Base-by-base conservation (phyloP, 1,140 invertebrate species). In the Leptinotarsa undecemlineata region DNA sequence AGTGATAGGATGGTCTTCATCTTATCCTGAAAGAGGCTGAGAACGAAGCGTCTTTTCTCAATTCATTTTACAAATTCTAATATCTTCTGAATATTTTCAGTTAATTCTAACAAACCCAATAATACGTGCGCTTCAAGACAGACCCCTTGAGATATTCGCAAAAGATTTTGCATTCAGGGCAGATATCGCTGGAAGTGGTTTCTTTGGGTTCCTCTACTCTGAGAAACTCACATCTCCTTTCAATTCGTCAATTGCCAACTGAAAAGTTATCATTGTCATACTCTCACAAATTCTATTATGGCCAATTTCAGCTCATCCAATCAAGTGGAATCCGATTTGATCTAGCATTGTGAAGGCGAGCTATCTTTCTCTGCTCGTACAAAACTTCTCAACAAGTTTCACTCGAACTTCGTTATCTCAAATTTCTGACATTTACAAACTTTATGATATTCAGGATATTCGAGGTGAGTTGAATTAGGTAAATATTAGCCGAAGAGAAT, bases 401-500 rank as follows among this genome's bases (percentile, higher is more conserved):
- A 33, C 33, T 33, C 2, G 11, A 70, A 70, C 21, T 70, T 19
- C 23, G 68, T 70, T 70, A 57, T 60, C 68, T 70, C 19, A 21
- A 17, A 60, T 23, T 70, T 70, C 68, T 70, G 20, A 33, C 68
- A 70, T 70, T 57, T 60, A 57, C 19, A 20, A 70, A 70, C 68
- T 70, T 70, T 21, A 60, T 23, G 23, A 70, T 70, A 70, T 70
- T 70, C 68, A 70, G 47, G 68, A 70, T 60, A 70, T 70, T 70
- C 48, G 19, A 33, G 51, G 68, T 70, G 48, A 70, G 51, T 60
- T 60, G 13, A 60, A 57, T 70, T 47, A 57, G 23, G 68, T 70
- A 70, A 70, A 70, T 60, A 70, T 57, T 70, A 70, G 20, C 47
- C 0, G 48, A 57, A 70, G 17, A 57, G 48, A 21, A 48, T 20